A percentile compares a stretch with the other conserved stretches of the same genome.
These are phyloP conservation scores for Tetranychus cinnabarinus DNA, from an alignment of 1,140 invertebrate species.

Conservation along the genomic window DNA sequence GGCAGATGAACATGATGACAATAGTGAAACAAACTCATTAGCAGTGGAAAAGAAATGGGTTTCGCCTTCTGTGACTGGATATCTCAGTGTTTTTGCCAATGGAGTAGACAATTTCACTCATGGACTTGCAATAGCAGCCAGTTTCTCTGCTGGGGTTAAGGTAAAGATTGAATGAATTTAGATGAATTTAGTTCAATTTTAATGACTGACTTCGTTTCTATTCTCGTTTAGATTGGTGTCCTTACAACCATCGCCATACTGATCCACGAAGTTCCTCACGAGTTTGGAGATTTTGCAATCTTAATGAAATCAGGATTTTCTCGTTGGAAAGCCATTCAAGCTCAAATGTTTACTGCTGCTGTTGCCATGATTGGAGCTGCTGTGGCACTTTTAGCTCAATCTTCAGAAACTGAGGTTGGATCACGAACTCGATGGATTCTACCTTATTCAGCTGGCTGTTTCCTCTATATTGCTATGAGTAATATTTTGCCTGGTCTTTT, in stretches of 20 bases:
- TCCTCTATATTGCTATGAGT: constrained; percentile 81
- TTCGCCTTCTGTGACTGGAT: constrained; percentile 35
- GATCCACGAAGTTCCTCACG: constrained; percentile 91
- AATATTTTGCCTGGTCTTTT: constrained; percentile 76
- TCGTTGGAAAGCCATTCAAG: constrained; percentile 73
- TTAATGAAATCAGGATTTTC: constrained; percentile 63
- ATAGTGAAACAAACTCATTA: no score
- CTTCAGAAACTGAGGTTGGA: constrained; percentile 31
- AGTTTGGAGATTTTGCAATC: constrained; percentile 91
- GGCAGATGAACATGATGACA: no score
- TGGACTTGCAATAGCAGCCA: constrained; percentile 79
- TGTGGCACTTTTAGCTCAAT: constrained; percentile 53
- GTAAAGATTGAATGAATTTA: constrained; percentile 17
- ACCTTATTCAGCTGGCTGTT: constrained; percentile 85
- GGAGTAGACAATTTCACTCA: constrained; percentile 94
- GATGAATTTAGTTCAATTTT: no score
- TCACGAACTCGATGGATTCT: constrained; percentile 75
- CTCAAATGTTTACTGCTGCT: constrained; percentile 57
- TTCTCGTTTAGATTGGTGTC: constrained; percentile 41
- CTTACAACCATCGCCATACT: constrained; percentile 81
- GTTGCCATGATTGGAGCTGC: constrained; percentile 70
- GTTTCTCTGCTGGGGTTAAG: constrained; percentile 48
- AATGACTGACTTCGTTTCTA: not conserved
- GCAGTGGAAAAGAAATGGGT: no score
- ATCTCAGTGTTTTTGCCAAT: constrained; percentile 81